Evolutionary conservation across 2,113 vertebrate genomes (phyloP), one percentile per base, ranked within the genome.

Genomic region (Scomber japonicus): DNA sequence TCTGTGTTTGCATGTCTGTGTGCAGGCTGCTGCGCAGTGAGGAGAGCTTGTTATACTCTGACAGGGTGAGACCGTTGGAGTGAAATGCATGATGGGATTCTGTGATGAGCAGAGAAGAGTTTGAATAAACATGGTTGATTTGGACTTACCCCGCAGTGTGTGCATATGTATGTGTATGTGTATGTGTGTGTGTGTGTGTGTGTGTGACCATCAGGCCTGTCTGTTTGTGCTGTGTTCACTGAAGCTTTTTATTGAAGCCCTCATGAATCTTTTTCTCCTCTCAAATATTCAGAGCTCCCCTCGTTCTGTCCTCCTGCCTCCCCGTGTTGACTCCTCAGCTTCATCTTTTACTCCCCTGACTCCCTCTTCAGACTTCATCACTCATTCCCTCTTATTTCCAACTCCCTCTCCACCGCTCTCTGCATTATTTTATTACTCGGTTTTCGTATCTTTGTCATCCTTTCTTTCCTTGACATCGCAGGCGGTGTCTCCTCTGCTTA

Each of bases 51-150:
- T 92, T 92, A 90, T 83, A 78, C 65, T 83, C 78, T 92, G 91
- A 90, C 89, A 92, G 81, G 88, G 81, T 50, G 59, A 86, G 84
- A 89, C 91, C 61, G 9, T 75, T 81, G 75, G 80, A 85, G 86
- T 91, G 89, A 92, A 92, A 92, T 92, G 91, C 89, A 91, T 91
- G 89, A 88, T 90, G 88, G 87, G 78, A 85, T 87, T 84, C 78
- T 90, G 78, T 91, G 89, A 92, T 91, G 86, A 91, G 82, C 79
- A 75, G 84, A 27, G 59, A 90, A 84, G 72, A 84, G 63, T 91
- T 84, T 91, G 88, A 92, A 92, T 92, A 92, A 91, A 90, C 84
- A 88, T 76, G 75, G 75, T 68, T 88, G 63, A 87, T 84, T 85
- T 84, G 53, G 65, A 67, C 74, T 71, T 55, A 56, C 35, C 65